Evolutionary conservation across 2,797 vertebrate species (phyloP).

Genomic region (Paguma larvata): DNA sequence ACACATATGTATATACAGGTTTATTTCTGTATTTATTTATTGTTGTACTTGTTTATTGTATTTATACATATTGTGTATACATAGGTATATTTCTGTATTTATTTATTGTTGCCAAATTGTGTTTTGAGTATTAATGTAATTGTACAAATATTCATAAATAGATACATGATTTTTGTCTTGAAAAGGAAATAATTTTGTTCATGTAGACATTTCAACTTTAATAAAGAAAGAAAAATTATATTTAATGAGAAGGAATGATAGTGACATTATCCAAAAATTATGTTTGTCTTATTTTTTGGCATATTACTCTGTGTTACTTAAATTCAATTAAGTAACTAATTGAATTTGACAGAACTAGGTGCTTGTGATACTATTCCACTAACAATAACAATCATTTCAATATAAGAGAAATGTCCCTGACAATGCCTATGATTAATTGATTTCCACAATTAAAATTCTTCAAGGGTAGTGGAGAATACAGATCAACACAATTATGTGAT

Average conservation of each 20-base stretch:
- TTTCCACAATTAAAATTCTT: conserved; percentile 39
- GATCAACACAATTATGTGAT: background rate
- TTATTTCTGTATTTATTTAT: background rate
- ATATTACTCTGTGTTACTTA: conserved; percentile 21
- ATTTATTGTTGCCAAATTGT: conserved; percentile 12
- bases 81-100: background rate
- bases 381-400: conserved; percentile 36
- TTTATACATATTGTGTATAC: background rate
- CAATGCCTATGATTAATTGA: background rate
- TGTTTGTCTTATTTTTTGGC: conserved; percentile 16
- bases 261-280: conserved; percentile 57
- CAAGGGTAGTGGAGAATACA: background rate
- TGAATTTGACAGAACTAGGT: conserved; percentile 23
- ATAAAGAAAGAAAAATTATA: conserved; percentile 53
- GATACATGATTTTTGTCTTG: background rate
- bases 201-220: conserved; percentile 26
- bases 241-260: conserved; percentile 38
- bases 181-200: conserved; percentile 25
- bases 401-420: conserved; percentile 33
- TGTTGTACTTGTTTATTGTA: background rate
- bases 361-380: conserved; percentile 23
- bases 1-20: background rate
- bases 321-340: conserved; percentile 29
- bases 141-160: conserved; percentile 15
- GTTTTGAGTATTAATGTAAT: background rate